These are phyloP conservation scores for Diarsia mendica DNA, from an alignment of 2,888 invertebrate genomes.

Conservation along the genomic window DNA sequence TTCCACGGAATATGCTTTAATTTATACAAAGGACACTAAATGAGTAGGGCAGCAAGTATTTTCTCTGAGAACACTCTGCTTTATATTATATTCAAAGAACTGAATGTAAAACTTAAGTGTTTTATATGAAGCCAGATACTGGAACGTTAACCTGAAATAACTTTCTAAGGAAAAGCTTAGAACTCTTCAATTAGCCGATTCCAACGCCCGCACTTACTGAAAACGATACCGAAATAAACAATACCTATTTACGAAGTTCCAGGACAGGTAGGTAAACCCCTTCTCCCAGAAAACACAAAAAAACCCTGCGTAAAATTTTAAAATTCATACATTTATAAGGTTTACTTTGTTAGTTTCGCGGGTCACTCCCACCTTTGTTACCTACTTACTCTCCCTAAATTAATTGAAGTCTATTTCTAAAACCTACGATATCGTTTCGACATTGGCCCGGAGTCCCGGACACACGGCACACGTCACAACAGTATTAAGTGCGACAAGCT, in stretches of 20 bases:
- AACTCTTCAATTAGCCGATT: not conserved
- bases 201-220: too few relatives aligned
- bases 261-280: not conserved
- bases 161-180: not conserved
- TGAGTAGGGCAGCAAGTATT: not conserved
- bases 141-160: not conserved
- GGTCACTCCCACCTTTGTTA: too few relatives aligned
- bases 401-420: too few relatives aligned
- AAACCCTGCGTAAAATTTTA: too few relatives aligned
- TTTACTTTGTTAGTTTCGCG: too few relatives aligned
- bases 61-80: not conserved
- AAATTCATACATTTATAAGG: too few relatives aligned
- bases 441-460: too few relatives aligned
- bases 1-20: not conserved
- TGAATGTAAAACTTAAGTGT: not conserved
- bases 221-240: not conserved
- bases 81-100: not conserved
- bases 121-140: not conserved
- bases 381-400: too few relatives aligned
- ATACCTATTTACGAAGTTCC: not conserved
- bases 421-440: too few relatives aligned
- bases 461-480: too few relatives aligned
- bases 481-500: not conserved
- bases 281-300: too few relatives aligned
- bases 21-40: constrained; percentile 4